Percentiles rank a stretch among this genome's conserved stretches.
These are phyloP conservation scores for Benthosema pterotum DNA, from an alignment of 2,797 vertebrate species.

Conservation along the genomic window DNA sequence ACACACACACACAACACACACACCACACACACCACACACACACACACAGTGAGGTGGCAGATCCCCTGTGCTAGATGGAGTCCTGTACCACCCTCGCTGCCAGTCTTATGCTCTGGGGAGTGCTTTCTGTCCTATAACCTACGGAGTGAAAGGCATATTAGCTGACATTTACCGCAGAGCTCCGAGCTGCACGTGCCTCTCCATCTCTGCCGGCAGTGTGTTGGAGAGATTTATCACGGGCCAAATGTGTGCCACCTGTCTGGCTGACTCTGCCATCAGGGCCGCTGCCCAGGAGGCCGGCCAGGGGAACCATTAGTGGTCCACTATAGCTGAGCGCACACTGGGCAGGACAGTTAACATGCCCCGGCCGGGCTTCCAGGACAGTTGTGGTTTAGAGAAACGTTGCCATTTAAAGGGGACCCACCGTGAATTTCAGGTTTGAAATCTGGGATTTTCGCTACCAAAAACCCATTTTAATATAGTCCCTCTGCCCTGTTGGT, in stretches of 20 bases:
- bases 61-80: no score
- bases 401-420: background rate
- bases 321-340: slow-evolving; percentile 39
- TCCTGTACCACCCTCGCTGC: slow-evolving; percentile 3
- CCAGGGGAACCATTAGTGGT: slow-evolving; percentile 28
- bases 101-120: slow-evolving; percentile 28
- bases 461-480: no score
- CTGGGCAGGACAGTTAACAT: slow-evolving; percentile 19
- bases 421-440: no score
- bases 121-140: slow-evolving; percentile 50
- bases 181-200: slow-evolving; percentile 39
- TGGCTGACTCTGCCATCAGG: slow-evolving; percentile 45
- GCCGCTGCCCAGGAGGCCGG: slow-evolving; percentile 40
- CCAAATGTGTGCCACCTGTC: slow-evolving; percentile 66
- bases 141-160: slow-evolving; percentile 56
- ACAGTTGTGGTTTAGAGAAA: background rate
- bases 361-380: slow-evolving; percentile 17
- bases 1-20: background rate
- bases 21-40: background rate
- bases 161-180: slow-evolving; percentile 64
- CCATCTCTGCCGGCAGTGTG: slow-evolving; percentile 45
- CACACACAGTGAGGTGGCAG: no score
- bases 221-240: slow-evolving; percentile 55
- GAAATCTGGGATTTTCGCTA: no score
- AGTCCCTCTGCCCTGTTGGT: no score